These are phyloP conservation scores for Enteromius viviparus DNA, from an alignment of 2,797 vertebrate species.

Conservation along the genomic window DNA sequence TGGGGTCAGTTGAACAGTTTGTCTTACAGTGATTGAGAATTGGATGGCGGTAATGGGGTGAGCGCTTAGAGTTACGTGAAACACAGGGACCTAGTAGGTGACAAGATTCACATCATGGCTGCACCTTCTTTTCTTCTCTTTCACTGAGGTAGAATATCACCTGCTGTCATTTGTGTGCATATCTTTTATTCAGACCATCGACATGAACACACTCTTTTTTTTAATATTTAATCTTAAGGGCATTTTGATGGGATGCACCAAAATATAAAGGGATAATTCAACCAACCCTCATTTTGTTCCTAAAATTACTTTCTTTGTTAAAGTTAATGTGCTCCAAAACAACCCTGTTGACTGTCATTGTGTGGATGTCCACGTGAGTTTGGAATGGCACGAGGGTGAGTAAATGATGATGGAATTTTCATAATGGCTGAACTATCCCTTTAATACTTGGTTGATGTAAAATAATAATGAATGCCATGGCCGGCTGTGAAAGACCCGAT, in stretches of 20 bases:
- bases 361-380: neutral
- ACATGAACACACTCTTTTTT: neutral
- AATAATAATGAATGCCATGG: constrained; percentile 51
- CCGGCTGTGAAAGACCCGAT: constrained; percentile 27
- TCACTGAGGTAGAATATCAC: constrained; percentile 33
- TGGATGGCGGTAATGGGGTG: constrained; percentile 20
- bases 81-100: constrained; percentile 14
- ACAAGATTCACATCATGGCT: constrained; percentile 41
- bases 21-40: constrained; percentile 32
- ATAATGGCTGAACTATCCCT: constrained; percentile 38
- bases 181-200: constrained; percentile 1
- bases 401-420: constrained; percentile 4
- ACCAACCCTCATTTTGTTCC: neutral
- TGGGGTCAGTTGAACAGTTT: constrained; percentile 54
- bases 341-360: neutral
- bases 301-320: neutral
- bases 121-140: constrained; percentile 42
- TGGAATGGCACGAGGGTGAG: neutral
- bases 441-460: constrained; percentile 49
- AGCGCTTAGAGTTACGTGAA: constrained; percentile 28
- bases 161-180: neutral
- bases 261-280: constrained; percentile 8
- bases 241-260: constrained; percentile 30
- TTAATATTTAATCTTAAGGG: neutral
- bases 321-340: neutral